A percentile compares a stretch with the other conserved stretches of the same genome.
phyloP scores from a whole-genome alignment of 1,140 invertebrate species.

The Ditylenchus dipsaci region DNA sequence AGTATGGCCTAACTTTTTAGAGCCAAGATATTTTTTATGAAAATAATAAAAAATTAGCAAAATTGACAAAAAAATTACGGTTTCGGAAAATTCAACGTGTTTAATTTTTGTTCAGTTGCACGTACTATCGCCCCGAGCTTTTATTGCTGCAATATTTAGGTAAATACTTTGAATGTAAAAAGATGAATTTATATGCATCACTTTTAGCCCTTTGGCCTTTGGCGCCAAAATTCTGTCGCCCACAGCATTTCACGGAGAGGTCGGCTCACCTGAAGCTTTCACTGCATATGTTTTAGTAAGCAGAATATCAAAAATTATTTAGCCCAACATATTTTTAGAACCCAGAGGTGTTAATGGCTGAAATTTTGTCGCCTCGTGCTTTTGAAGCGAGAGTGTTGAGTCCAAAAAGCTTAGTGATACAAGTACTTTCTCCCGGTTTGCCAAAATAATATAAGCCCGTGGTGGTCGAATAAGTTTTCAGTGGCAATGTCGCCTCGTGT shows the following conservation, averaged over 20 bases:
- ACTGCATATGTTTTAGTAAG: neutral
- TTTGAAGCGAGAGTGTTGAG: neutral
- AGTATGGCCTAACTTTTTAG: too few species aligned
- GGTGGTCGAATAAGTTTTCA: neutral
- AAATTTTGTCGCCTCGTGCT: neutral
- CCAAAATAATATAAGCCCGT: too few species aligned
- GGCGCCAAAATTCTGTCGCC: neutral
- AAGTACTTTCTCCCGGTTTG: neutral
- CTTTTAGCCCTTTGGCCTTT: neutral
- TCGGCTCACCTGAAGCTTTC: neutral
- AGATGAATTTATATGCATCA: neutral
- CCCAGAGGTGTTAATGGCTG: neutral
- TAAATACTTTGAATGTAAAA: neutral
- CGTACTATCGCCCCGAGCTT: neutral
- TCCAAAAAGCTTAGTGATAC: neutral
- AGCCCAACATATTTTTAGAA: too few species aligned
- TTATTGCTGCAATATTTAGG: neutral
- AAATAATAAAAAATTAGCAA: too few species aligned
- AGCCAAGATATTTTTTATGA: too few species aligned
- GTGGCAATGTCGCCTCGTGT: neutral
- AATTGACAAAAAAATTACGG: too few species aligned
- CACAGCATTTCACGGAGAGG: neutral
- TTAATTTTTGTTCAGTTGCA: neutral
- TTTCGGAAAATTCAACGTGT: too few species aligned
- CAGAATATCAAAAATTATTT: too few species aligned